Evolutionary conservation across 2,797 vertebrate species (phyloP).

Genomic region (Dendrocincla tyrannina): DNA sequence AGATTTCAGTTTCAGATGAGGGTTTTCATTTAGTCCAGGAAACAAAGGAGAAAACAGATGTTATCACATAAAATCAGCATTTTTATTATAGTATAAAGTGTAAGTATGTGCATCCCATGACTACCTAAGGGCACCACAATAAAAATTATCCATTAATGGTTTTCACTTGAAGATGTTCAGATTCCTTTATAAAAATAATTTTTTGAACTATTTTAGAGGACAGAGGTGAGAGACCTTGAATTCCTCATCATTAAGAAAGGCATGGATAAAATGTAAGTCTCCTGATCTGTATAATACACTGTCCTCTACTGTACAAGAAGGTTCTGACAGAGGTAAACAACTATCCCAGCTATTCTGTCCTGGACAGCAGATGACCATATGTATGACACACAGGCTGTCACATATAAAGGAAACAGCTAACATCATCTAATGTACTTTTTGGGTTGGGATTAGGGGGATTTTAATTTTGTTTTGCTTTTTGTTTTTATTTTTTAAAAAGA

Average conservation of each 20-base stretch:
- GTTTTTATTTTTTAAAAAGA: background rate
- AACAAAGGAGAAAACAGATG: conserved; percentile 25
- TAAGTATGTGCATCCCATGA: background rate
- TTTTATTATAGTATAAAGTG: background rate
- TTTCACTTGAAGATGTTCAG: background rate
- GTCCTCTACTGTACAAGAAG: background rate
- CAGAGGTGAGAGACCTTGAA: background rate
- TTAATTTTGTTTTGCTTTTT: background rate
- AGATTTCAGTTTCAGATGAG: background rate
- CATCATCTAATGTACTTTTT: background rate
- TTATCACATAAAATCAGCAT: background rate
- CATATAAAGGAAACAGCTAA: background rate
- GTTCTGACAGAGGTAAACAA: background rate
- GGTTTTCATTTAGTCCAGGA: background rate
- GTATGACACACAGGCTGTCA: background rate
- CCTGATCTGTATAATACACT: background rate
- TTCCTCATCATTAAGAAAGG: background rate
- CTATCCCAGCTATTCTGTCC: background rate
- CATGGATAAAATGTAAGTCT: background rate
- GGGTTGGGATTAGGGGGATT: fast-evolving
- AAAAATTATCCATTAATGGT: background rate
- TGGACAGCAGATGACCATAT: background rate
- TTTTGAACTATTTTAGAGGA: background rate
- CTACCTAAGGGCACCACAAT: background rate
- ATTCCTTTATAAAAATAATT: background rate